Conservation (phyloP, 37 sponge, comb jelly and placozoan genomes). For the Ianthella basta region DNA sequence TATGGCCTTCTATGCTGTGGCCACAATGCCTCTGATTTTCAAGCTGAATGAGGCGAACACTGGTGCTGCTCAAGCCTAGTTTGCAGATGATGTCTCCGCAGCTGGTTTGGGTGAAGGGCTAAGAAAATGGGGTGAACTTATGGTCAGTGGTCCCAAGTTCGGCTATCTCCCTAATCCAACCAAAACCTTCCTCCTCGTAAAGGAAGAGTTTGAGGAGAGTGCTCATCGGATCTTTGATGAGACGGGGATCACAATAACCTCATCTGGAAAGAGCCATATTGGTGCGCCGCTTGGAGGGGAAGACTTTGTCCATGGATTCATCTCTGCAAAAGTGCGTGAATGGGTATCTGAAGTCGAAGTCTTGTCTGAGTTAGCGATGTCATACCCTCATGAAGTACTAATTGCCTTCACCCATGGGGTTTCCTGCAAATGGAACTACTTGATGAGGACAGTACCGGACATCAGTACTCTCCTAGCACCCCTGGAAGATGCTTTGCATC, state of each 20-base stretch:
- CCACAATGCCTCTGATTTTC: slow-evolving; percentile 32
- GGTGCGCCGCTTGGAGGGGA: neutral
- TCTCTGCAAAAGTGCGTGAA: neutral
- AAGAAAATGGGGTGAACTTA: neutral
- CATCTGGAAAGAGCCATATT: slow-evolving; percentile 1
- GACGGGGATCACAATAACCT: neutral
- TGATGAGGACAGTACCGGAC: neutral
- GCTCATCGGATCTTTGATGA: neutral
- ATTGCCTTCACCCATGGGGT: neutral
- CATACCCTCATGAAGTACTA: neutral
- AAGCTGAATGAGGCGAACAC: neutral
- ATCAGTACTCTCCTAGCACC: neutral
- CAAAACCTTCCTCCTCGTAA: neutral
- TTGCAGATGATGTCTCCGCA: slow-evolving; percentile 3
- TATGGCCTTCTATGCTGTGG: slow-evolving; percentile 59
- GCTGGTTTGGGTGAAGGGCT: neutral
- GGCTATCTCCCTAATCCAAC: slow-evolving; percentile 14
- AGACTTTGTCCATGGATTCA: neutral
- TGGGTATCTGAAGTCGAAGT: slow-evolving; percentile 13
- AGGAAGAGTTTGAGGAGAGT: neutral
- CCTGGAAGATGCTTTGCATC: neutral
- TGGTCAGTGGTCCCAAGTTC: neutral
- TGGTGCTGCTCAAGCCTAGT: neutral
- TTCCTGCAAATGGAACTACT: neutral
- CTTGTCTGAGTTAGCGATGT: neutral